Evolutionary conservation across 2,888 invertebrate species (phyloP).

Genomic region (Hoplodrina blanda): DNA sequence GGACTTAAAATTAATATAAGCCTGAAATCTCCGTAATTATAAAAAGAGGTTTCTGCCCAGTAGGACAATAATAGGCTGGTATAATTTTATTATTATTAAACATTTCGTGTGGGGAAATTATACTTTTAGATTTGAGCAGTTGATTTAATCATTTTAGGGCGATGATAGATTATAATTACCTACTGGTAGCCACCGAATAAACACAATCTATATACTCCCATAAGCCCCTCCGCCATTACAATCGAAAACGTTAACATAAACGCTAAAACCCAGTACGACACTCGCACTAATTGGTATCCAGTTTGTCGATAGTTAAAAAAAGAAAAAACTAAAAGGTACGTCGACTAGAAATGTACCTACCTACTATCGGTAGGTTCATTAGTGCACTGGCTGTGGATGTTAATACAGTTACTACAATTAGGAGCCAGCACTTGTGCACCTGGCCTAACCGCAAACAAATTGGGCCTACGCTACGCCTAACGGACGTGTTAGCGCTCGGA

Average conservation of each 20-base stretch:
- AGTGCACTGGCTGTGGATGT: slow-evolving; percentile 66
- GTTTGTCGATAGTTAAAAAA: slow-evolving; percentile 16
- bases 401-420: slow-evolving; percentile 71
- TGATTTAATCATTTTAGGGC: too few species aligned
- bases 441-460: slow-evolving; percentile 71
- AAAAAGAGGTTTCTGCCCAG: too few species aligned
- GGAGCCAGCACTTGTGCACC: slow-evolving; percentile 66
- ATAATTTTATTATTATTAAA: too few species aligned
- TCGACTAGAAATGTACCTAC: slow-evolving; percentile 34
- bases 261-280: slow-evolving; percentile 4
- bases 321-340: slow-evolving; percentile 12
- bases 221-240: neutral
- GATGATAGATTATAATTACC: too few species aligned
- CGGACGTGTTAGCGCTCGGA: slow-evolving; percentile 51
- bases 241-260: neutral
- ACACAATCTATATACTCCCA: too few species aligned
- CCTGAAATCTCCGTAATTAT: too few species aligned
- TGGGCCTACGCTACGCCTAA: slow-evolving; percentile 62
- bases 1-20: too few species aligned
- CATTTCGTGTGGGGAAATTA: too few species aligned
- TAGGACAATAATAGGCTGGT: too few species aligned
- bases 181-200: too few species aligned
- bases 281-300: slow-evolving; percentile 36
- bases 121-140: too few species aligned
- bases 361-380: slow-evolving; percentile 57